Evolutionary conservation across 2,797 vertebrate genomes (phyloP).

Genomic region (Cephalopachus bancanus): DNA sequence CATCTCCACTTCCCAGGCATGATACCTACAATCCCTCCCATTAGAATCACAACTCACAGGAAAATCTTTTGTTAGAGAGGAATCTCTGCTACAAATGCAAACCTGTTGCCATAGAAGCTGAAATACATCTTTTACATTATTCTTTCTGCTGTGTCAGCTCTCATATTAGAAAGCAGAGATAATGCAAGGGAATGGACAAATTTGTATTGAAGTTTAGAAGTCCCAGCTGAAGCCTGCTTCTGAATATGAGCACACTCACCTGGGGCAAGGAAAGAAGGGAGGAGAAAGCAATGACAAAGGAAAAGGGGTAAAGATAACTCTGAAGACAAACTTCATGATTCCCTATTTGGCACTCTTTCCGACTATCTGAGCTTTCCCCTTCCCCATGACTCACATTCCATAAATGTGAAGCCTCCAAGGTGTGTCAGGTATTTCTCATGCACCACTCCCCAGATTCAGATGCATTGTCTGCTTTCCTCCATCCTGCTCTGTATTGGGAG

Average conservation of each 20-base stretch:
- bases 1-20: background rate
- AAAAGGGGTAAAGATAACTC: background rate
- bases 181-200: background rate
- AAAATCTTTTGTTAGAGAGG: background rate
- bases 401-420: background rate
- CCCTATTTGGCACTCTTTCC: background rate
- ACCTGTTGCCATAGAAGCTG: background rate
- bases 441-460: background rate
- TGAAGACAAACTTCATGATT: background rate
- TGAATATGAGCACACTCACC: background rate
- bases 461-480: background rate
- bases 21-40: background rate
- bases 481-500: background rate
- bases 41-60: background rate
- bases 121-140: background rate
- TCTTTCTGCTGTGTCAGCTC: background rate
- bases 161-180: background rate
- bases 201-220: background rate
- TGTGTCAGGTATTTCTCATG: background rate
- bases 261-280: background rate
- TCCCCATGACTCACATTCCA: background rate
- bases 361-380: background rate
- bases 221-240: background rate
- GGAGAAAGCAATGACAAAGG: background rate
- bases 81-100: background rate